Conservation (phyloP, 2,797 vertebrate species). For the Poecilia gillii region DNA sequence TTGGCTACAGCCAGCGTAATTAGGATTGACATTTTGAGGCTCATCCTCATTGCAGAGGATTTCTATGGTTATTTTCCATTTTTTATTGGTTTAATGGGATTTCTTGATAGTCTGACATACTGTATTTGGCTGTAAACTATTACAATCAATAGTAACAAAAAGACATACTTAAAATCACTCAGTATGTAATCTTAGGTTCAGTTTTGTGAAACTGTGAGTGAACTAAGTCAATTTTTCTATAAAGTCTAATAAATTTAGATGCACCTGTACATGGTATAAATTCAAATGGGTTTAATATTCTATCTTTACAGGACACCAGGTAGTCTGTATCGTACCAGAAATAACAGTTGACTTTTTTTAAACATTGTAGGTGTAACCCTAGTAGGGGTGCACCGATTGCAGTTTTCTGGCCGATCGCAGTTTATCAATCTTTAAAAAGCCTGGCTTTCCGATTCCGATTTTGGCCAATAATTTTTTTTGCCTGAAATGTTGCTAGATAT, state of each 20-base stretch:
- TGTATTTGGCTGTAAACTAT: neutral
- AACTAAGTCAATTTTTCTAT: neutral
- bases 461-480: no score
- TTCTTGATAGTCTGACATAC: neutral
- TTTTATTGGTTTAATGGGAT: neutral
- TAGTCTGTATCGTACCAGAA: conserved; percentile 3
- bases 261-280: neutral
- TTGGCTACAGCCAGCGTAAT: neutral
- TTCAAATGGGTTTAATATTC: neutral
- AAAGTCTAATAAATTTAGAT: neutral
- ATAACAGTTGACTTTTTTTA: neutral
- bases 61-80: neutral
- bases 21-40: neutral
- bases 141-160: neutral
- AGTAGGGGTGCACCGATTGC: no score
- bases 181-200: neutral
- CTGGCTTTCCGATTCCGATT: no score
- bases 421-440: no score
- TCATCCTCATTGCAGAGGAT: neutral
- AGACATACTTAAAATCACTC: neutral
- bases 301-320: neutral
- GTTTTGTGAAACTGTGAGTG: neutral
- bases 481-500: no score
- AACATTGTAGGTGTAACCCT: neutral
- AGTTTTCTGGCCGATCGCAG: no score